Percentiles rank a stretch among this genome's conserved stretches.
Conservation (phyloP, 2,888 invertebrate species). For the Ferrisia virgata region DNA sequence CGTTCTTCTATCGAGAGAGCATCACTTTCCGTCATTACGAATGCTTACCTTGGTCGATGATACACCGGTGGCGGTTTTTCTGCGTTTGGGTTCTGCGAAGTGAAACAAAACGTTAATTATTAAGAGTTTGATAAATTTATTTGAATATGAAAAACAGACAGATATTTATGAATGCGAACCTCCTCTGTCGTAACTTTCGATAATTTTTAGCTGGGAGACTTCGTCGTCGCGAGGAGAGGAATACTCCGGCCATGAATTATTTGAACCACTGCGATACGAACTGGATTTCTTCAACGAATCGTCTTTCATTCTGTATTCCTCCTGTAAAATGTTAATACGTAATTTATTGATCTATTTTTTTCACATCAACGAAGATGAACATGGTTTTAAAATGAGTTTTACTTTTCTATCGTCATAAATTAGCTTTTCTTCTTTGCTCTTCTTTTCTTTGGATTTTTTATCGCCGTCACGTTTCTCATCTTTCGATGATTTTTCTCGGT, state of each 20-base stretch:
- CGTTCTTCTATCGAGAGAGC: conserved; percentile 29
- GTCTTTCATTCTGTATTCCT: conserved; percentile 22
- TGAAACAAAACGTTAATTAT: not conserved
- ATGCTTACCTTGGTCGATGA: conserved; percentile 80
- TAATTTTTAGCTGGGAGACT: not conserved
- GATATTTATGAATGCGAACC: not conserved
- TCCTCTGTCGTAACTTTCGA: conserved; percentile 41
- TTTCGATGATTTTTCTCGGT: conserved; percentile 21
- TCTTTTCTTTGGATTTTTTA: conserved; percentile 23
- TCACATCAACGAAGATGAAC: not conserved
- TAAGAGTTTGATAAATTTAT: not conserved
- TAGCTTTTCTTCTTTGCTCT: conserved; percentile 29
- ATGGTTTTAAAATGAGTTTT: not conserved
- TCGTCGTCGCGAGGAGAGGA: conserved; percentile 38
- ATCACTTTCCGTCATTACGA: conserved; percentile 48
- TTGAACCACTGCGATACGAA: conserved; percentile 32
- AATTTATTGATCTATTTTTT: not conserved
- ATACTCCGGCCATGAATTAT: conserved; percentile 18
- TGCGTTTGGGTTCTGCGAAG: conserved; percentile 71
- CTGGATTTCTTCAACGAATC: conserved; percentile 35
- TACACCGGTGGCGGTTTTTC: conserved; percentile 71
- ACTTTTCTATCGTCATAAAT: conserved; percentile 35
- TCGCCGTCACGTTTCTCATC: conserved; percentile 37
- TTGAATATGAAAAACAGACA: not conserved
- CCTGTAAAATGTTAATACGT: not conserved